Evolutionary conservation across 1,140 invertebrate species (phyloP), one percentile per base, ranked within the genome.

Genomic region (Octopus bimaculoides): DNA sequence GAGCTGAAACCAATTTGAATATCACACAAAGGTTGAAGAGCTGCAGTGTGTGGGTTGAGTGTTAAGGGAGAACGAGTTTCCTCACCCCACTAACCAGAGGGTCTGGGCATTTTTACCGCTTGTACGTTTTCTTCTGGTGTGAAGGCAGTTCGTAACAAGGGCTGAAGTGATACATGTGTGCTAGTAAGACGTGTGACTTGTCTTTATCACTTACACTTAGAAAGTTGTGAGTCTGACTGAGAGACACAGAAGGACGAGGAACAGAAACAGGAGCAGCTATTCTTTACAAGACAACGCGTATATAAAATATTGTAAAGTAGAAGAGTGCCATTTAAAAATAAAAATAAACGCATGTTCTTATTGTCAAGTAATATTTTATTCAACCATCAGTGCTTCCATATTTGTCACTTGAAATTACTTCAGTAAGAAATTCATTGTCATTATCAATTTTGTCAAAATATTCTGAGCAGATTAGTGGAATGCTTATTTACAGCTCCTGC

Each of bases 401-500:
- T 66, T 66, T 66, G 12, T 66, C 61, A 66, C 61, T 66, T 66
- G 61, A 66, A 66, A 66, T n/a, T 66, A 66, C 61, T 66, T 66
- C n/a, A 14, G 12, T 66, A 66, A 66, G 61, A 66, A 66, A 66
- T 41, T 41, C 26, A n/a, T 66, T 66, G 61, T 66, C n/a, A 12
- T 66, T 66, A 14, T 66, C n/a, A 66, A 66, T 66, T 66, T 66
- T 66, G 61, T 66, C 61, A n/a, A 66, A 66, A 66, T 14, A 66
- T 66, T 66, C 61, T 66, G 61, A 66, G 12, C 61, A 66, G 61
- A 12, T 66, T 66, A 66, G 61, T 66, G 61, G 61, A n/a, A 66
- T 66, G 61, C n/a, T 66, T 66, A 66, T 66, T 66, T 66, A n/a
- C n/a, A 66, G 61, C n/a, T 66, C n/a, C 61, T 66, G n/a, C 61